Base-by-base conservation (phyloP, 2,797 vertebrate genomes). In the Xiphophorus birchmanni region DNA sequence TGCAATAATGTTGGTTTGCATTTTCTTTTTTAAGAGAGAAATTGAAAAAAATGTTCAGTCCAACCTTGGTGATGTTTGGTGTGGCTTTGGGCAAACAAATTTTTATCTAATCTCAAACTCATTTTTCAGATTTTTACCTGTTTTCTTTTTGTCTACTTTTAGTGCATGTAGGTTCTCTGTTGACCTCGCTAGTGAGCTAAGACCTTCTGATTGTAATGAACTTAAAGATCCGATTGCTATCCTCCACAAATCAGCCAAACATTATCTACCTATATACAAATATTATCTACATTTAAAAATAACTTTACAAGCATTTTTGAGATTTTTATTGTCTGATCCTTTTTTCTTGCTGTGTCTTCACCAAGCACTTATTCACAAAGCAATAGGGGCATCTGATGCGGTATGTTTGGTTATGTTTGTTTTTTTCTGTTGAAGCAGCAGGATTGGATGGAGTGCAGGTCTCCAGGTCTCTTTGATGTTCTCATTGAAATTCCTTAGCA, bases 1-100 rank as follows among this genome's bases (percentile, higher is more conserved):
- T 96, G 94, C 95, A 96, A 96, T 96, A 96, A 96, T 88, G 86
- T 92, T 90, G 91, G 91, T 94, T 94, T 90, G 91, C 90, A 90
- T 94, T 95, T 94, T 91, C 92, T 94, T 95, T 93, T 32, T 29
- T 60, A 83, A 88, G 11, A 67, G 47, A 74, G 84, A 78, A 17
- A 87, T 89, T 88, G 32, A 75, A 18, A 73, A n/a, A 79, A 48
- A 18, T 5, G 0, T 48, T 88, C 86, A 80, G 15, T 79, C 74
- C 72, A 63, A 80, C 23, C 23, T 84, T 35, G 12, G 77, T 71
- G 65, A 84, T 76, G 79, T 88, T 80, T 12, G 84, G 78, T 86
- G 40, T 87, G 77, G 79, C 69, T 89, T 87, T 76, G 79, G 86
- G 84, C 74, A 84, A 86, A 91, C 48, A 32, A 82, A 91, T 90